A percentile compares a stretch with the other conserved stretches of the same genome.
Evolutionary conservation across 2,113 vertebrate species (phyloP).

Genomic region (Sakesphorus luctuosus): DNA sequence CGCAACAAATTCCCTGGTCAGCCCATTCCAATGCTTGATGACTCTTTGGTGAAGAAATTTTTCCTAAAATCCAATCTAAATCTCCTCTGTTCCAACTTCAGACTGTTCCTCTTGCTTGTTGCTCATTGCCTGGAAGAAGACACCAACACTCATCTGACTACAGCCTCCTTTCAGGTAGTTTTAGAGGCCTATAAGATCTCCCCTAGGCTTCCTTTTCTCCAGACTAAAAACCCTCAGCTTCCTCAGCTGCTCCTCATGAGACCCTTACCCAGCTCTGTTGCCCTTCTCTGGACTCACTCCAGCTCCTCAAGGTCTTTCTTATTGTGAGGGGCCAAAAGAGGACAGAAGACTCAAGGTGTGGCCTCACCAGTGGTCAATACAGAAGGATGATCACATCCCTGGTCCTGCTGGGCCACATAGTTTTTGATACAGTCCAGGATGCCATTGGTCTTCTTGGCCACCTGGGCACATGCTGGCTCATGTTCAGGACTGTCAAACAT

Average conservation of each 20-base stretch:
- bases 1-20: not conserved
- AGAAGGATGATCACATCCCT: not conserved
- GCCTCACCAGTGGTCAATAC: accelerated
- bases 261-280: accelerated
- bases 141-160: not conserved
- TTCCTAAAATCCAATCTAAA: not conserved
- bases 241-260: not conserved
- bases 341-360: accelerated
- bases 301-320: not conserved
- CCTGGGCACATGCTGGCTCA: not conserved
- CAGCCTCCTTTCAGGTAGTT: not conserved
- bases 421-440: not conserved
- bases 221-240: not conserved
- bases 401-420: not conserved
- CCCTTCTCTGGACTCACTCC: accelerated
- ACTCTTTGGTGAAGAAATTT: accelerated
- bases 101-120: not conserved
- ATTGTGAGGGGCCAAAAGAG: not conserved
- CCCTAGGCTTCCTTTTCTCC: not conserved
- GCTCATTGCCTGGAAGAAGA: not conserved
- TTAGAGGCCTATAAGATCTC: not conserved
- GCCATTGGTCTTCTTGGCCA: accelerated
- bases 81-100: not conserved
- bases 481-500: not conserved
- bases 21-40: not conserved